Evolutionary conservation across 2,797 vertebrate genomes (phyloP).

Genomic region (Discoglossus pictus): DNA sequence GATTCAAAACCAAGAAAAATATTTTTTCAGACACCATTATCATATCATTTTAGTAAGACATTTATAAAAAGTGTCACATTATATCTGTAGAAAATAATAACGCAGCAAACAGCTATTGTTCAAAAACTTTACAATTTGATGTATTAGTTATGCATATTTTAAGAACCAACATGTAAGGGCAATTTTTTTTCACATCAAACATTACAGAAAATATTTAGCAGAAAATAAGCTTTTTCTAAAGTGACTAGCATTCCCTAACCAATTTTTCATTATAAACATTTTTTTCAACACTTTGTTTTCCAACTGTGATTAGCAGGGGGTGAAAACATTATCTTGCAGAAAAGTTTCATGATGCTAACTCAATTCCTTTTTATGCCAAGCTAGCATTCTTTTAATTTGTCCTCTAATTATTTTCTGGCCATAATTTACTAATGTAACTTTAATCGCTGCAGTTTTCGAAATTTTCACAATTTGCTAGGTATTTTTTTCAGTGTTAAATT

Average conservation of each 20-base stretch:
- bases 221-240: neutral
- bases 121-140: no score
- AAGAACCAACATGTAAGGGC: no score
- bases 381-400: constrained; percentile 17
- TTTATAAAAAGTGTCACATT: no score
- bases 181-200: neutral
- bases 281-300: constrained; percentile 25
- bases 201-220: neutral
- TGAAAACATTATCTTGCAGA: constrained; percentile 32
- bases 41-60: no score
- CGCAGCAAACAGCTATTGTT: no score
- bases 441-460: constrained; percentile 21
- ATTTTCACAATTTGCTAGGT: constrained; percentile 7
- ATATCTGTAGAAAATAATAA: no score
- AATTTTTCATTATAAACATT: constrained; percentile 17
- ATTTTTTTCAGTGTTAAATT: constrained; percentile 2
- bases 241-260: neutral
- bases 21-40: no score
- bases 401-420: constrained; percentile 27
- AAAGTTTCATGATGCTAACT: constrained; percentile 26
- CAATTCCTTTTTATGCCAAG: constrained; percentile 19
- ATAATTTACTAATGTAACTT: constrained; percentile 37
- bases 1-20: no score
- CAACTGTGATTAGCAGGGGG: constrained; percentile 36
- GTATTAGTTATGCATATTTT: no score